Evolutionary conservation across 2,797 vertebrate species (phyloP).

Genomic region (Oreochromis mossambicus): DNA sequence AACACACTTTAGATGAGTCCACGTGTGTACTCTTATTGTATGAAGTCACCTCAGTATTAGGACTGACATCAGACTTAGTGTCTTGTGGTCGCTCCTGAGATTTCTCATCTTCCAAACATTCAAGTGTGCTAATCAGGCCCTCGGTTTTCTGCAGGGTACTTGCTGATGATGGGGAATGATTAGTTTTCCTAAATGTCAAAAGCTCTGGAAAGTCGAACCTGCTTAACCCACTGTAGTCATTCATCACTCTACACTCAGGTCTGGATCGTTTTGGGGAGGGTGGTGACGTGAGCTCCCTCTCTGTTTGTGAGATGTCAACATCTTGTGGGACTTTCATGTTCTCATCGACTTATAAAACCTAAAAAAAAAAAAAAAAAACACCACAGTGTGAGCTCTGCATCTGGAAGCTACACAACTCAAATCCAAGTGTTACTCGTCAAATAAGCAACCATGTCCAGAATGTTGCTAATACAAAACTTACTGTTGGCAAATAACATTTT

Average conservation of each 20-base stretch:
- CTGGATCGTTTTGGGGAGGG: slow-evolving; percentile 48
- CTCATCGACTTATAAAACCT: neutral
- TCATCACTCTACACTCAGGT: slow-evolving; percentile 5
- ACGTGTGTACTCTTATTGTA: neutral
- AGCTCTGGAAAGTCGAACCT: slow-evolving; percentile 14
- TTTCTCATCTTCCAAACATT: neutral
- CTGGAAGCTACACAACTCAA: neutral
- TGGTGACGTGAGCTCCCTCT: slow-evolving; percentile 2
- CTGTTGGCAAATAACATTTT: neutral
- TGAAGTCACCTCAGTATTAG: neutral
- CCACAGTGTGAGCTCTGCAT: neutral
- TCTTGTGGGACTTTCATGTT: slow-evolving; percentile 48
- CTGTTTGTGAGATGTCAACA: neutral
- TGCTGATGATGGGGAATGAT: neutral
- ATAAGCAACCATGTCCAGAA: neutral
- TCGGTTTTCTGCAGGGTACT: neutral
- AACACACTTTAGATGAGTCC: neutral
- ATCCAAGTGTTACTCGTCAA: neutral
- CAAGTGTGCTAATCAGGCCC: neutral
- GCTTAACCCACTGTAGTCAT: neutral
- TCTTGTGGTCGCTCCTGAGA: neutral
- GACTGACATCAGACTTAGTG: neutral
- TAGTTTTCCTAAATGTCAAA: slow-evolving; percentile 12
- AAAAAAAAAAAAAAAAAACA: slow-evolving; percentile 36
- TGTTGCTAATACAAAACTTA: neutral